Evolutionary conservation across 2,113 vertebrate genomes (phyloP).

Genomic region (Suricata suricatta): DNA sequence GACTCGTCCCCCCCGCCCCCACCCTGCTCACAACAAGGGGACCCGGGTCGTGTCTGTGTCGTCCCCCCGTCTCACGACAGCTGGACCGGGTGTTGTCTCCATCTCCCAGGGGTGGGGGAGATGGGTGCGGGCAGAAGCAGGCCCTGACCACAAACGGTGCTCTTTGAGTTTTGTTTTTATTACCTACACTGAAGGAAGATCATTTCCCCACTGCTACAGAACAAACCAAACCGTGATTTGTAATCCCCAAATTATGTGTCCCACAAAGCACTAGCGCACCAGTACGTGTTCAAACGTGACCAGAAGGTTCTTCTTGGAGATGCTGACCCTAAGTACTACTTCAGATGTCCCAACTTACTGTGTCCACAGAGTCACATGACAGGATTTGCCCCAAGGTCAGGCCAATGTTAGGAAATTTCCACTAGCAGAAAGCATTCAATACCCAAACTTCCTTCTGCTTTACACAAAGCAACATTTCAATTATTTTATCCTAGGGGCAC

Average conservation of each 20-base stretch:
- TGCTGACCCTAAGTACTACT: background rate
- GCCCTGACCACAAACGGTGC: background rate
- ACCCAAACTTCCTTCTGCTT: background rate
- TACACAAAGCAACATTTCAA: background rate
- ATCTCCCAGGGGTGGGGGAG: background rate
- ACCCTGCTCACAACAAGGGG: too few relatives aligned
- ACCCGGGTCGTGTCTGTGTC: too few relatives aligned
- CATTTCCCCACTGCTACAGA: background rate
- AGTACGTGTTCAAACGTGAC: background rate
- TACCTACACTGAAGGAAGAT: background rate
- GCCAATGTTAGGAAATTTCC: background rate
- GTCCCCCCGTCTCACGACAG: too few relatives aligned
- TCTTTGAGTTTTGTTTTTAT: background rate
- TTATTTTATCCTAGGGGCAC: background rate
- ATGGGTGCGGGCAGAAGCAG: accelerated
- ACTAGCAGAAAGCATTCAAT: background rate
- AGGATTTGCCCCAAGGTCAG: background rate
- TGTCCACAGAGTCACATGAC: background rate
- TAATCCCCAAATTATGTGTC: background rate
- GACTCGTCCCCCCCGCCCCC: too few relatives aligned
- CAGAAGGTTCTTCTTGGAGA: conserved; percentile 7
- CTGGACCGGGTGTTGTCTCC: too few relatives aligned
- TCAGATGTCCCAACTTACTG: background rate
- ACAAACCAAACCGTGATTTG: background rate
- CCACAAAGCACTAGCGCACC: background rate